Evolutionary conservation across 1,140 invertebrate species (phyloP).

Genomic region (Drosophila kikkawai): DNA sequence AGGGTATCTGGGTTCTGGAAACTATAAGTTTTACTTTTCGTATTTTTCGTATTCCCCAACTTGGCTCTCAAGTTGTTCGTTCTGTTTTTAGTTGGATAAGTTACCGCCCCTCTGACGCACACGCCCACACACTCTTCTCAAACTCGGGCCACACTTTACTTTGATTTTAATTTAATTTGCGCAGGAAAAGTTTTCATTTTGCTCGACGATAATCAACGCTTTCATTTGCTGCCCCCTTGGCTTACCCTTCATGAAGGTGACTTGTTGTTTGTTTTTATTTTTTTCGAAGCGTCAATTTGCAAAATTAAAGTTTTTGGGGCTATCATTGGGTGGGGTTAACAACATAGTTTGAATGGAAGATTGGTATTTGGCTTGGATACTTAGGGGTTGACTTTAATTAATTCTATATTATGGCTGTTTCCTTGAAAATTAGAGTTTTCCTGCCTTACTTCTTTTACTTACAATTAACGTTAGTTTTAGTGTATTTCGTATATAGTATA

Average conservation of each 20-base stretch:
- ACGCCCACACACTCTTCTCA: slow-evolving; percentile 9
- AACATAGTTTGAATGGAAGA: not conserved
- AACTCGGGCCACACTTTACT: slow-evolving; percentile 27
- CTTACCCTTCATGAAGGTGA: not conserved
- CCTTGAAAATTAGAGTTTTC: not conserved
- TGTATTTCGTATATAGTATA: not conserved
- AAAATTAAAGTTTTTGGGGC: slow-evolving; percentile 33
- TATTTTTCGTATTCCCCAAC: slow-evolving; percentile 12
- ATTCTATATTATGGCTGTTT: not conserved
- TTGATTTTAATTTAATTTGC: slow-evolving; percentile 68
- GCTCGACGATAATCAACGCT: slow-evolving; percentile 28
- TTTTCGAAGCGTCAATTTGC: slow-evolving; percentile 38
- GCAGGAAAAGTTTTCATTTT: slow-evolving; percentile 50
- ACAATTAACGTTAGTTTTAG: slow-evolving; percentile 1
- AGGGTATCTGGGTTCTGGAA: not conserved
- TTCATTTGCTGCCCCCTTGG: slow-evolving; percentile 6
- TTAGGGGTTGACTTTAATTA: slow-evolving; percentile 3
- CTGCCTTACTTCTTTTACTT: not conserved
- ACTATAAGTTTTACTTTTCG: not conserved
- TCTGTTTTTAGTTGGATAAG: slow-evolving; percentile 47
- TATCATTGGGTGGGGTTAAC: slow-evolving; percentile 7
- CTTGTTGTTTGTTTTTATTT: slow-evolving; percentile 21
- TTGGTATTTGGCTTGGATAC: not conserved
- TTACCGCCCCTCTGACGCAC: slow-evolving; percentile 30
- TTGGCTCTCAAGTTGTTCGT: slow-evolving; percentile 32